Percentiles rank a stretch among this genome's conserved stretches.
Evolutionary conservation across 2,113 vertebrate genomes (phyloP).

Genomic region (Gallinago paraguaiae): DNA sequence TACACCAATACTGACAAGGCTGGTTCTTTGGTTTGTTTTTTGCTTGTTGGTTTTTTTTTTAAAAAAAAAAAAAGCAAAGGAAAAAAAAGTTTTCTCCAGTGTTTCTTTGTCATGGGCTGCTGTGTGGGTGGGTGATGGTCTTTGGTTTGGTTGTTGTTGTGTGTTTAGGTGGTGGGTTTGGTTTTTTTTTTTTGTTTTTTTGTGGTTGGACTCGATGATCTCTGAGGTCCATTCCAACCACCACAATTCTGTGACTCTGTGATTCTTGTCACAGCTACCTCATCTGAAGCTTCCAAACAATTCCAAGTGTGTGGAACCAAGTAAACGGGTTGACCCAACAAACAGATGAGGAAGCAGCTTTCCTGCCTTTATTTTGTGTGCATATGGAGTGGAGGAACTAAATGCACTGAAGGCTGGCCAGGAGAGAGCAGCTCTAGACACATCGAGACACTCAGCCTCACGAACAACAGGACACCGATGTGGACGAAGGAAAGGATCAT

Average conservation of each 20-base stretch:
- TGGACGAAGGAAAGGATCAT: background rate
- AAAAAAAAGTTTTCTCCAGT: background rate
- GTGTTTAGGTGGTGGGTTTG: too few relatives aligned
- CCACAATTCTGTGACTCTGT: too few relatives aligned
- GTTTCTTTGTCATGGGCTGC: too few relatives aligned
- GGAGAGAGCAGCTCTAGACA: rapidly evolving
- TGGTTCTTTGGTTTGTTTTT: too few relatives aligned
- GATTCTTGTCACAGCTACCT: background rate
- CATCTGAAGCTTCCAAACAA: background rate
- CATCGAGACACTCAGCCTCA: background rate
- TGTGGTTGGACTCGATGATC: too few relatives aligned
- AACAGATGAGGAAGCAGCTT: background rate
- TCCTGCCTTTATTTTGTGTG: background rate
- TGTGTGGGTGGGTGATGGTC: too few relatives aligned
- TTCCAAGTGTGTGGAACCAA: background rate
- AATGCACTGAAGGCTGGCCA: background rate
- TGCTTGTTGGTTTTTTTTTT: too few relatives aligned
- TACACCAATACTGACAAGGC: background rate
- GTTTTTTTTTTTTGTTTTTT: too few relatives aligned
- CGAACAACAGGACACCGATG: background rate
- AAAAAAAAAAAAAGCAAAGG: too few relatives aligned
- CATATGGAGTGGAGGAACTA: background rate
- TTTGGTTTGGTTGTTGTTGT: too few relatives aligned
- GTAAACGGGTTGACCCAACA: background rate
- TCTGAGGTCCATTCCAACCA: too few relatives aligned